A percentile compares a stretch with the other conserved stretches of the same genome.
Evolutionary conservation across 2,113 vertebrate species (phyloP).

Genomic region (Eolophus roseicapilla): DNA sequence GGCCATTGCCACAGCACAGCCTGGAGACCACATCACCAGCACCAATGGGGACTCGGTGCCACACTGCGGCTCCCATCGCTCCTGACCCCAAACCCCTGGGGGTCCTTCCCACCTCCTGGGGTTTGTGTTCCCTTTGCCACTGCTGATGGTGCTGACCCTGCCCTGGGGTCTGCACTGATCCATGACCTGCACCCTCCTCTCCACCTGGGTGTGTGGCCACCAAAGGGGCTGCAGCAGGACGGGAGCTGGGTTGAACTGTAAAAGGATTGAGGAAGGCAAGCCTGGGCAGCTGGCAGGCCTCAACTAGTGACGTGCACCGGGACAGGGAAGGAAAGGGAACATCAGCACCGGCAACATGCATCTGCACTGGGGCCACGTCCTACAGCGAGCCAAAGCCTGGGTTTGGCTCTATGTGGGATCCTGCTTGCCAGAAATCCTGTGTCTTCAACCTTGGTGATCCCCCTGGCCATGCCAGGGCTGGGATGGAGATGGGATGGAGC

Average conservation of each 20-base stretch:
- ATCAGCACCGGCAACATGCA: background rate
- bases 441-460: background rate
- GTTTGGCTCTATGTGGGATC: background rate
- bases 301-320: background rate
- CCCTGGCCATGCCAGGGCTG: fast-evolving
- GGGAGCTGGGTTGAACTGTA: background rate
- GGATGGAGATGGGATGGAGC: background rate
- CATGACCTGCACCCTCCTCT: background rate
- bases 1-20: fast-evolving
- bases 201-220: fast-evolving
- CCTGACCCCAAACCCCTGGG: background rate
- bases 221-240: background rate
- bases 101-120: background rate
- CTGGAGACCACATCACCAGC: fast-evolving
- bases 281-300: background rate
- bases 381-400: background rate
- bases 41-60: background rate
- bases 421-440: background rate
- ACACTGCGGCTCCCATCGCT: fast-evolving
- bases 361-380: fast-evolving
- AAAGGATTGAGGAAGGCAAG: background rate
- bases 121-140: background rate
- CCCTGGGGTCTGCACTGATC: fast-evolving
- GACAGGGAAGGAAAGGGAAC: background rate
- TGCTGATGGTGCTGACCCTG: background rate